Base-by-base conservation (phyloP, 1,140 invertebrate species). In the Physella acuta region DNA sequence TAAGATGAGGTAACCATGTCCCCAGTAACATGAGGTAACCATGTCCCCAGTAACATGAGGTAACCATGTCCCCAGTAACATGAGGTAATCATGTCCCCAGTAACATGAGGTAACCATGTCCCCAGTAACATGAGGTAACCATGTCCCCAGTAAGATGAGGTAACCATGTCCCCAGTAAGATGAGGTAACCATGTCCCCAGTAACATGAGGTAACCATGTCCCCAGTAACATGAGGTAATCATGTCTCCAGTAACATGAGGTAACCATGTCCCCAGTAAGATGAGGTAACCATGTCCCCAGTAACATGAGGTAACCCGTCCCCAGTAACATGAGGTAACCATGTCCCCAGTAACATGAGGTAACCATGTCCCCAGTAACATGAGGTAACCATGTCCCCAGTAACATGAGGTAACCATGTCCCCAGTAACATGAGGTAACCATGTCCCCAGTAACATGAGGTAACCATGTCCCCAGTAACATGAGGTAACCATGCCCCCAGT, bases 291-390 rank as follows among this genome's bases (percentile, higher is more conserved):
- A 44, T 11, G n/a, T n/a, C n/a, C n/a, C n/a, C n/a, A n/a, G n/a
- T n/a, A n/a, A n/a, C n/a, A n/a, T n/a, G n/a, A n/a, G n/a, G n/a
- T n/a, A 91, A 75, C 87, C 98, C 5, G 89, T 84, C 1, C 94
- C 95, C 0, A 88, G 92, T 30, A 95, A 94, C 71, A 89, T 94
- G 58, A 87, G 89, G 89, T 90, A 84, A 56, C 33, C 36, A 44
- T 11, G n/a, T n/a, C n/a, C n/a, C n/a, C n/a, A n/a, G n/a, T n/a
- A n/a, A n/a, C n/a, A n/a, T n/a, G n/a, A 11, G 81, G 88, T 26
- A 87, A 91, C 75, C 87, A 98, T 8, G 89, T 84, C 1, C 94
- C 95, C 0, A 88, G 92, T 30, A 95, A 94, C 71, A 89, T 94
- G 58, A 87, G 89, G 89, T 90, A 84, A 56, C 33, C 36, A 44